Conservation (phyloP, 2,888 invertebrate species). For the Scaptomyza polygonia region DNA sequence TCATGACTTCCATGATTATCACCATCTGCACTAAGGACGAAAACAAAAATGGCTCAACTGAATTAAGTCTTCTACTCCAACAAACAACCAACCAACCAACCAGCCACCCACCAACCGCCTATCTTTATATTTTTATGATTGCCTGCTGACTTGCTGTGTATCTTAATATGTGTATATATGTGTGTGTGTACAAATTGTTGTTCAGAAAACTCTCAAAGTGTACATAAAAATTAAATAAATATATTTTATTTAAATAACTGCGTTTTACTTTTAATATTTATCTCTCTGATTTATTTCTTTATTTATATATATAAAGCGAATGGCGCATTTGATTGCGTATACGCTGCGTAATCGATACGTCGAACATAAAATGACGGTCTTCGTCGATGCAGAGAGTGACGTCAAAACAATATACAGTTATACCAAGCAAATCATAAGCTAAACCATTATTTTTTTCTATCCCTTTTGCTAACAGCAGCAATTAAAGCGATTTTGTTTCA, state of each 20-base stretch:
- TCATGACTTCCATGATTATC: slow-evolving; percentile 70
- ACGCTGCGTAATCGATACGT: slow-evolving; percentile 46
- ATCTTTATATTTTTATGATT: slow-evolving; percentile 9
- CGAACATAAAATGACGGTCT: neutral
- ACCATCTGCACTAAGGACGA: slow-evolving; percentile 63
- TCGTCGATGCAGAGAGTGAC: slow-evolving; percentile 17
- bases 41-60: neutral
- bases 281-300: neutral
- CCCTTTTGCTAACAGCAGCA: slow-evolving; percentile 6
- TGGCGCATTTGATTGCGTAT: slow-evolving; percentile 41
- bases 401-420: slow-evolving; percentile 27
- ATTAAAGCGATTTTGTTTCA: slow-evolving; percentile 19
- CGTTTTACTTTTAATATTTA: neutral
- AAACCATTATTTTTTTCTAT: neutral
- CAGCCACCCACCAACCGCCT: neutral
- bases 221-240: slow-evolving; percentile 23
- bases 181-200: slow-evolving; percentile 50
- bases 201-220: slow-evolving; percentile 30
- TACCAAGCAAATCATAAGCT: slow-evolving; percentile 14
- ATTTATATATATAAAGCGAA: too few relatives aligned
- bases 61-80: neutral
- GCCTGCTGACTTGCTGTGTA: slow-evolving; percentile 55
- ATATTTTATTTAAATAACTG: neutral
- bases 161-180: slow-evolving; percentile 33
- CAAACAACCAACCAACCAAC: neutral